Evolutionary conservation across 2,797 vertebrate genomes (phyloP), one percentile per base, ranked within the genome.

Genomic region (Semaprochilodus insignis): DNA sequence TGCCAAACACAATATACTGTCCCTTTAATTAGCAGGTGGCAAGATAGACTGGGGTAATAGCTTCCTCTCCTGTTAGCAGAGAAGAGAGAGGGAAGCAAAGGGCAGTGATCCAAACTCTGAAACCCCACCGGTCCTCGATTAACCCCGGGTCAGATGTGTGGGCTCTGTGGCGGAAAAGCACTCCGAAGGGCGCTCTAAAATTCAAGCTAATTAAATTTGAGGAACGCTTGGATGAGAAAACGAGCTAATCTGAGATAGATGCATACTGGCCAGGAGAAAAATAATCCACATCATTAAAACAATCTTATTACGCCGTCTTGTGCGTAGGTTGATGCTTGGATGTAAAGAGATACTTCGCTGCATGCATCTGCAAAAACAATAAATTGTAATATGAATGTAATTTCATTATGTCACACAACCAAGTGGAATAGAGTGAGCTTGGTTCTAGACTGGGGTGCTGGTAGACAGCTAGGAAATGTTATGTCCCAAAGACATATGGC

Each of bases 131-230:
- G 36, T 60, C 34, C 54, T 78, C 60, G 52, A 74, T 83, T 78
- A 83, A 78, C 81, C 81, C 36, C 34, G 16, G 69, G 76, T 65
- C 76, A 78, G 34, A 21, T 34, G 48, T 66, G 70, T 19, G 60
- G 21, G 2, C 60, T 55, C 51, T 2, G 75, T 73, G 63, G 62
- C 17, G 8, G 67, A 82, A 82, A 66, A 78, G 52, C 74, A 77
- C 69, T 77, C 52, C 67, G 69, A 54, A 25, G 40, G 17, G 27
- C 79, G 31, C 23, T 13, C 40, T 78, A 57, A 72, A 74, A 81
- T 83, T 74, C 34, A 59, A 60, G 63, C 74, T 82, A 87, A 85
- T 87, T 79, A 80, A 77, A 85, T 86, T 52, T 72, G 27, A 83
- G 72, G 44, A 76, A 31, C n/a, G 60, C 60, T 71, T 63, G 54